Evolutionary conservation across 2,797 vertebrate species (phyloP).

Genomic region (Melanotaenia maccullochi): DNA sequence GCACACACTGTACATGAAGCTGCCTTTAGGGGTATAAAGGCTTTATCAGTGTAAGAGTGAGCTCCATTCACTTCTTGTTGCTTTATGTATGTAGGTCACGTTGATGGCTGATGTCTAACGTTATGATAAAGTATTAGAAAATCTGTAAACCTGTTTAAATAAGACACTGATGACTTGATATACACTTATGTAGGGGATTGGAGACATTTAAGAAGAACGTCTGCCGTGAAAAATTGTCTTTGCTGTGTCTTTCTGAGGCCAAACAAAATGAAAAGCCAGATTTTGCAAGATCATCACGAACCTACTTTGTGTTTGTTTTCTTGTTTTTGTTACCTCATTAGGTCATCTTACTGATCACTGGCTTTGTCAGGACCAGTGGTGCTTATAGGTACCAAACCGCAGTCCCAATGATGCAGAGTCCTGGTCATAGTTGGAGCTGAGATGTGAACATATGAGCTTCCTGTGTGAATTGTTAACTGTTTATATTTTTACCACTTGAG

Average conservation of each 20-base stretch:
- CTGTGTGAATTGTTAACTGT: no score
- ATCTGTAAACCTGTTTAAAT: slow-evolving; percentile 7
- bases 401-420: not conserved
- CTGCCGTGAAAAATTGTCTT: not conserved
- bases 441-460: not conserved
- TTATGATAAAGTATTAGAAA: not conserved
- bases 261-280: not conserved
- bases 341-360: not conserved
- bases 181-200: not conserved
- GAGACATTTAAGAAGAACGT: not conserved
- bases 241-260: slow-evolving; percentile 19
- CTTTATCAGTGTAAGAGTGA: not conserved
- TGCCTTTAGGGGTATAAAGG: slow-evolving; percentile 15
- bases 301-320: not conserved
- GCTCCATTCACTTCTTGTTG: slow-evolving; percentile 3
- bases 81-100: not conserved
- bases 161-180: not conserved
- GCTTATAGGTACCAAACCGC: not conserved
- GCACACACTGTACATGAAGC: not conserved
- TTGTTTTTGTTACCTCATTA: slow-evolving; percentile 2
- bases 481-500: not conserved
- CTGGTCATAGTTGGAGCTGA: no score
- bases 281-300: not conserved
- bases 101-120: not conserved
- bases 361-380: not conserved